These are phyloP conservation scores for Drosophila rufa DNA, from an alignment of 1,140 invertebrate genomes.

Conservation along the genomic window DNA sequence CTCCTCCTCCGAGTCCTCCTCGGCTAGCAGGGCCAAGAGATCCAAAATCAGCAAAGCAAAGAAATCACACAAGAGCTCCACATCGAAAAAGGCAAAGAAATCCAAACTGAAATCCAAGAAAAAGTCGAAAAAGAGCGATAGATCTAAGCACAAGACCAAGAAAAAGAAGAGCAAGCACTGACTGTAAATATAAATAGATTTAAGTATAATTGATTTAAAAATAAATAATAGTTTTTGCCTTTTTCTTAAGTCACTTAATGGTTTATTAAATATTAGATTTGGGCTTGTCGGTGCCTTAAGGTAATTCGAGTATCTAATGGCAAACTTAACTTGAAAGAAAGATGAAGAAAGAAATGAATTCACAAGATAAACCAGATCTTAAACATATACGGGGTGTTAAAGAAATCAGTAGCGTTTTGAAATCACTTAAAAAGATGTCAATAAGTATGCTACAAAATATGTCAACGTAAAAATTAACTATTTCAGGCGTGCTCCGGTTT, in stretches of 20 bases:
- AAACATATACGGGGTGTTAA: too few species aligned
- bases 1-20: conserved; percentile 23
- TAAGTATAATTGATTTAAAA: neutral
- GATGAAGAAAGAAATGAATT: too few species aligned
- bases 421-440: too few species aligned
- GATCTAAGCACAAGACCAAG: conserved; percentile 58
- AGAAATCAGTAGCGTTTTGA: too few species aligned
- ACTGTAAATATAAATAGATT: conserved; percentile 17
- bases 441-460: too few species aligned
- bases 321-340: too few species aligned
- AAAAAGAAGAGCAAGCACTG: conserved; percentile 68
- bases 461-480: too few species aligned
- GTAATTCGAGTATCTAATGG: too few species aligned
- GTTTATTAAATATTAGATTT: neutral
- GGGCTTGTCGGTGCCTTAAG: too few species aligned
- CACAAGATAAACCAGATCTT: too few species aligned
- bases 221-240: conserved; percentile 6
- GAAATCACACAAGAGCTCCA: conserved; percentile 60
- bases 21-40: conserved; percentile 32
- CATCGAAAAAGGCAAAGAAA: conserved; percentile 67
- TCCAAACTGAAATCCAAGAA: conserved; percentile 66
- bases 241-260: conserved; percentile 33
- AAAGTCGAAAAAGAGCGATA: conserved; percentile 76
- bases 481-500: too few species aligned
- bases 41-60: conserved; percentile 50